Percentiles rank a stretch among this genome's conserved stretches.
These are phyloP conservation scores for Melanotus villosus DNA, from an alignment of 2,888 invertebrate genomes.

Conservation along the genomic window DNA sequence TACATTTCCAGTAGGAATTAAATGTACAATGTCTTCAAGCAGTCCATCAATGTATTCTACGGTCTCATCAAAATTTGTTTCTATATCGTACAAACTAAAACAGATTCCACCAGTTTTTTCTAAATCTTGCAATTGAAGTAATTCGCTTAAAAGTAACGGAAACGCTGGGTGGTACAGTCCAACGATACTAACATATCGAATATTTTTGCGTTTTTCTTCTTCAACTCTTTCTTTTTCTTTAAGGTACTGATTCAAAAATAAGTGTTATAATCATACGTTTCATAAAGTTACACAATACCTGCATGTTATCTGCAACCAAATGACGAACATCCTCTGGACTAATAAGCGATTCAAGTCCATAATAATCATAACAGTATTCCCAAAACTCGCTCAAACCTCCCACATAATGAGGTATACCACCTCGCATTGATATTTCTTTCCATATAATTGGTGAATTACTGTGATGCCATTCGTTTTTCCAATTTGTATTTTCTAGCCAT, in stretches of 20 bases:
- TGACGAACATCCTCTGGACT: slow-evolving; percentile 58
- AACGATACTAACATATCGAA: slow-evolving; percentile 55
- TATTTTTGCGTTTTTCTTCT: slow-evolving; percentile 20
- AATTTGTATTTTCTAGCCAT: slow-evolving; percentile 71
- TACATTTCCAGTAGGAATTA: slow-evolving; percentile 40
- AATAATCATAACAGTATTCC: slow-evolving; percentile 76
- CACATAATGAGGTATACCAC: slow-evolving; percentile 72
- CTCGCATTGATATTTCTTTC: slow-evolving; percentile 73
- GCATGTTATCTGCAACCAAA: slow-evolving; percentile 58
- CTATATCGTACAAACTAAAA: slow-evolving; percentile 59
- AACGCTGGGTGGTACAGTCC: slow-evolving; percentile 57
- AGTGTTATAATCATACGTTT: no score
- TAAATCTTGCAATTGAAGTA: slow-evolving; percentile 56
- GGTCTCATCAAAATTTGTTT: slow-evolving; percentile 48
- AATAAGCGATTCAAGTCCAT: slow-evolving; percentile 66
- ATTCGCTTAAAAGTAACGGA: slow-evolving; percentile 57
- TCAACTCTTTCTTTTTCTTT: slow-evolving; percentile 13
- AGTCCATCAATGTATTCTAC: slow-evolving; percentile 53
- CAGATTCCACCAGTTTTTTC: slow-evolving; percentile 53
- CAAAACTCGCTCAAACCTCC: slow-evolving; percentile 75
- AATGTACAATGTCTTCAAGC: slow-evolving; percentile 51
- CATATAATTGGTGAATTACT: slow-evolving; percentile 73
- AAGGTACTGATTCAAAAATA: no score
- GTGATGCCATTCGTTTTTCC: slow-evolving; percentile 73
- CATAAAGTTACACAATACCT: slow-evolving; percentile 51